phyloP scores from a whole-genome alignment of 2,888 invertebrate species.

The Melieria omissa region DNA sequence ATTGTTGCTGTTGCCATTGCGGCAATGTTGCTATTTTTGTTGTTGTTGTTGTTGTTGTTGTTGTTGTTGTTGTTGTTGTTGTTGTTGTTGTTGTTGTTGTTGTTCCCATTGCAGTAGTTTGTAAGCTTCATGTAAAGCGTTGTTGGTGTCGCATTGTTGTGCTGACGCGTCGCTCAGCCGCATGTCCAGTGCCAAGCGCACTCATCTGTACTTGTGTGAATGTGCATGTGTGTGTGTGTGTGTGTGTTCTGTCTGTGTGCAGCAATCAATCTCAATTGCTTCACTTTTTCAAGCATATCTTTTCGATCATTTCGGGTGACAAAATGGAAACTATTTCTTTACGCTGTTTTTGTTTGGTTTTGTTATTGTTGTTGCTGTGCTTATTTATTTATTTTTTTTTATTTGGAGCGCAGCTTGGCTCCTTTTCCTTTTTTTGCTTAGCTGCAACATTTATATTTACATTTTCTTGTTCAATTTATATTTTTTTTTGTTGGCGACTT shows the following conservation, averaged over 20 bases:
- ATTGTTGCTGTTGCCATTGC: constrained; percentile 1
- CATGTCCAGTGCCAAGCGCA: background rate
- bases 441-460: no score
- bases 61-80: constrained; percentile 7
- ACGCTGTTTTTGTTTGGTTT: no score
- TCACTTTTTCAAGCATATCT: constrained; percentile 41
- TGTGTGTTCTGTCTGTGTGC: constrained; percentile 12
- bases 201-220: no score
- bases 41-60: constrained; percentile 8
- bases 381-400: background rate
- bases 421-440: background rate
- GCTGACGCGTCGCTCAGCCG: background rate
- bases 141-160: constrained; percentile 7
- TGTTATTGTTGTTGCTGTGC: background rate
- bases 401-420: background rate
- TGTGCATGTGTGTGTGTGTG: background rate
- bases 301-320: constrained; percentile 45
- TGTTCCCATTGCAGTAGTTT: constrained; percentile 17
- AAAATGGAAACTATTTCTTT: constrained; percentile 36
- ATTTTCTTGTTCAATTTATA: constrained; percentile 3
- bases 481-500: background rate
- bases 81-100: background rate
- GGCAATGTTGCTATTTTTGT: background rate
- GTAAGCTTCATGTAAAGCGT: constrained; percentile 21
- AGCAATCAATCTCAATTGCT: constrained; percentile 44